Evolutionary conservation across 2,888 invertebrate genomes (phyloP).

Genomic region (Bembecia ichneumoniformis): DNA sequence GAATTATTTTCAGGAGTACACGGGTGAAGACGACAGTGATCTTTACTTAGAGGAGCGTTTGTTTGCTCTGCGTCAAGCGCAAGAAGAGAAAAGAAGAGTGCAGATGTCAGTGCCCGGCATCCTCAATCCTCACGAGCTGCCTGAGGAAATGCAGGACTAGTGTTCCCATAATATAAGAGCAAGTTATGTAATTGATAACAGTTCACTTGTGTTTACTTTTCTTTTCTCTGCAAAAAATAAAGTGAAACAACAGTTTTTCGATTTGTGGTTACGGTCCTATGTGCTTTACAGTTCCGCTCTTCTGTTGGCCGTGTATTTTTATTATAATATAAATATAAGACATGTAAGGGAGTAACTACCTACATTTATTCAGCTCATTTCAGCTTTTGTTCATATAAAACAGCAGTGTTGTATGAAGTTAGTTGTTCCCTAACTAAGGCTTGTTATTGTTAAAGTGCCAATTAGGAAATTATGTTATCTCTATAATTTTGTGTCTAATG

Average conservation of each 20-base stretch:
- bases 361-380: too few species aligned
- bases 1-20: slow-evolving; percentile 85
- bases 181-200: slow-evolving; percentile 20
- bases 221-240: neutral
- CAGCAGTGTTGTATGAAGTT: too few species aligned
- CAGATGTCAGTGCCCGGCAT: slow-evolving; percentile 97
- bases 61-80: slow-evolving; percentile 88
- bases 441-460: too few species aligned
- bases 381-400: too few species aligned
- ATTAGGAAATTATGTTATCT: too few species aligned
- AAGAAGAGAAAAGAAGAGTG: slow-evolving; percentile 92
- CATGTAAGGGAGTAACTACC: too few species aligned
- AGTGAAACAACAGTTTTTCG: neutral
- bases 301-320: neutral
- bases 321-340: too few species aligned
- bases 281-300: too few species aligned
- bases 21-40: slow-evolving; percentile 98
- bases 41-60: slow-evolving; percentile 97
- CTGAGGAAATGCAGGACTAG: slow-evolving; percentile 95
- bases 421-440: too few species aligned
- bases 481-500: too few species aligned
- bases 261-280: neutral
- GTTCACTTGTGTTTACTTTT: slow-evolving; percentile 19
- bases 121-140: slow-evolving; percentile 94
- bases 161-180: slow-evolving; percentile 11